These are phyloP conservation scores for Campoletis sonorensis DNA, from an alignment of 1,140 invertebrate species.

Conservation along the genomic window DNA sequence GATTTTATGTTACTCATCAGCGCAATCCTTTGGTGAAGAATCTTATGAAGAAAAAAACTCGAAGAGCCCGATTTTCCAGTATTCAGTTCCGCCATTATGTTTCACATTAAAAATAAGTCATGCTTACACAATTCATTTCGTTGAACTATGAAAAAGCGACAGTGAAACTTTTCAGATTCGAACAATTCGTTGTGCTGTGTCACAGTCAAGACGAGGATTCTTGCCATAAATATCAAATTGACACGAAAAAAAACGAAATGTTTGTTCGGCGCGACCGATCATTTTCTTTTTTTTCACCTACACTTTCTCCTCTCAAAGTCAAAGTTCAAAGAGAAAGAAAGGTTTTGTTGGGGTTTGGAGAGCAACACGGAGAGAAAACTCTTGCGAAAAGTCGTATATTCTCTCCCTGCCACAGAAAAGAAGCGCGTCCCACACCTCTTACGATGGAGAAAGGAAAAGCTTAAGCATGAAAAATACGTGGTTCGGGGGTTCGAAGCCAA, in stretches of 20 bases:
- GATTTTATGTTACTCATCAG: too few relatives aligned
- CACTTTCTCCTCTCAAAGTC: not conserved
- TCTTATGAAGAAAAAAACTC: not conserved
- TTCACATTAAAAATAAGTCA: too few relatives aligned
- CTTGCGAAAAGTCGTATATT: slow-evolving; percentile 45
- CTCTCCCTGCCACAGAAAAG: slow-evolving; percentile 10
- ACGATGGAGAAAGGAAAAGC: slow-evolving; percentile 35
- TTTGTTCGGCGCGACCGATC: slow-evolving; percentile 1
- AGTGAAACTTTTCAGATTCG: not conserved
- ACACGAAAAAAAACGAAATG: not conserved
- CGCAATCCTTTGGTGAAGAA: too few relatives aligned
- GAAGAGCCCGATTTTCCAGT: not conserved
- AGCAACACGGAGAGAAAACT: slow-evolving; percentile 6
- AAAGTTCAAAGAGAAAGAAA: slow-evolving; percentile 14
- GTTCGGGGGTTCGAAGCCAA: slow-evolving; percentile 45
- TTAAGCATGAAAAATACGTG: slow-evolving; percentile 53
- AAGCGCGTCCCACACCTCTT: slow-evolving; percentile 3
- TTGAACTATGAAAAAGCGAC: not conserved
- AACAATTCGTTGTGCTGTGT: not conserved
- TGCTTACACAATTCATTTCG: not conserved
- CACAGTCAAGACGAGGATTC: not conserved
- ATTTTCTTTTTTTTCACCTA: slow-evolving; percentile 18
- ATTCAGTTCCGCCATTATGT: too few relatives aligned
- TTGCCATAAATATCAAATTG: not conserved
- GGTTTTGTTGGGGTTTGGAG: not conserved